Base-by-base conservation (phyloP, 2,888 invertebrate genomes). In the Thelaira solivaga region DNA sequence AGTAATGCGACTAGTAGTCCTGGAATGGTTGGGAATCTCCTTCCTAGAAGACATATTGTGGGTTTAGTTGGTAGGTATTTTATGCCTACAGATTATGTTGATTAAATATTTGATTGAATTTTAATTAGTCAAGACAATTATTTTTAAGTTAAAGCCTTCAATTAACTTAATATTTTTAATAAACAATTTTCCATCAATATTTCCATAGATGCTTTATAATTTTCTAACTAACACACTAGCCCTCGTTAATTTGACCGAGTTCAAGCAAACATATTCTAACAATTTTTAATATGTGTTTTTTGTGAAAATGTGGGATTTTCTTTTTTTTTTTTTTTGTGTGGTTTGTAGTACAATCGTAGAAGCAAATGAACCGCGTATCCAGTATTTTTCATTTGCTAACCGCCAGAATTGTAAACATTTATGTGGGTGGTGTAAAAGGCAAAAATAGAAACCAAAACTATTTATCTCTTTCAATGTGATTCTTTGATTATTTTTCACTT, bases 381-480 rank as follows among this genome's bases (percentile, higher is more conserved):
- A 55, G 13, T 43, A n/a, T 59, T 43, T 31, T 22, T 45, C 13
- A 36, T 62, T 49, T 36, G 1, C 18, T 49, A 62, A 16, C 47
- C 62, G 18, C 47, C 24, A 18, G 13, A 11, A 22, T 18, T 47
- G n/a, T 16, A 49, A 49, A 24, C n/a, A n/a, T n/a, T n/a, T 22
- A 11, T 13, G 22, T 13, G 34, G 34, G 31, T 5, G 47, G 47
- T 45, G 11, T 2, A 26, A 57, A 36, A 18, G 7, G 11, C 8
- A 8, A 24, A 10, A 16, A 26, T 2, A 55, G 11, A 59, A 29
- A 43, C n/a, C n/a, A n/a, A n/a, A n/a, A 26, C n/a, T 43, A 43
- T 43, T 31, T 31, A 43, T 36, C 8, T 26, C 7, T 36, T 47
- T 36, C 6, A 1, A 2, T 1, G 3, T 7, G 13, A 10, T 34